These are phyloP conservation scores for Lagopus leucura DNA, from an alignment of 2,113 vertebrate genomes.

Conservation along the genomic window DNA sequence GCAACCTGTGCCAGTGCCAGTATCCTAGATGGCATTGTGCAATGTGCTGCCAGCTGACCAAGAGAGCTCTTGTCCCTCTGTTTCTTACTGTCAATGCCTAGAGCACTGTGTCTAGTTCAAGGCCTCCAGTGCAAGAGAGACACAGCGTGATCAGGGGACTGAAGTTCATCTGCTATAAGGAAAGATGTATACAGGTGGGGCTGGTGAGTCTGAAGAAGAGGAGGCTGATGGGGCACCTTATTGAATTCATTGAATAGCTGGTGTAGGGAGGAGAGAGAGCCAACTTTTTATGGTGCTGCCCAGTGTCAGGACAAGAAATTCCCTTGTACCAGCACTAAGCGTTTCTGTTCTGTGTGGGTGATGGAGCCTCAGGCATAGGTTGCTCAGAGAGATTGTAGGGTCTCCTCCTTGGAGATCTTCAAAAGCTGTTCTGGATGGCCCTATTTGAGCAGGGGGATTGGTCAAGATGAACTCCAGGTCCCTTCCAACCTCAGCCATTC, in stretches of 20 bases:
- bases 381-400: neutral
- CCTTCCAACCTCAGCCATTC: neutral
- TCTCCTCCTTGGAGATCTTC: neutral
- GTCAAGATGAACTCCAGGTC: neutral
- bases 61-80: neutral
- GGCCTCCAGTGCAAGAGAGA: neutral
- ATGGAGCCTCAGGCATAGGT: neutral
- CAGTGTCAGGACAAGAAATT: neutral
- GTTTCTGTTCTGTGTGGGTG: neutral
- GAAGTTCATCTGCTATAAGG: neutral
- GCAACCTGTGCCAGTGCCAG: too few relatives aligned
- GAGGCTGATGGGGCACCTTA: neutral
- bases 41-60: too few relatives aligned
- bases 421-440: neutral
- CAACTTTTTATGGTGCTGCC: neutral
- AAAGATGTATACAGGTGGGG: neutral
- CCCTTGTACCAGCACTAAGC: neutral
- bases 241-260: neutral
- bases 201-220: neutral
- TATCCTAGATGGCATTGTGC: neutral
- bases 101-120: neutral
- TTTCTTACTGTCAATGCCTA: neutral
- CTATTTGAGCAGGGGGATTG: neutral
- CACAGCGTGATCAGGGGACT: neutral
- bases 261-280: neutral